phyloP scores from a whole-genome alignment of 2,888 invertebrate genomes.

The Oscheius sp. region DNA sequence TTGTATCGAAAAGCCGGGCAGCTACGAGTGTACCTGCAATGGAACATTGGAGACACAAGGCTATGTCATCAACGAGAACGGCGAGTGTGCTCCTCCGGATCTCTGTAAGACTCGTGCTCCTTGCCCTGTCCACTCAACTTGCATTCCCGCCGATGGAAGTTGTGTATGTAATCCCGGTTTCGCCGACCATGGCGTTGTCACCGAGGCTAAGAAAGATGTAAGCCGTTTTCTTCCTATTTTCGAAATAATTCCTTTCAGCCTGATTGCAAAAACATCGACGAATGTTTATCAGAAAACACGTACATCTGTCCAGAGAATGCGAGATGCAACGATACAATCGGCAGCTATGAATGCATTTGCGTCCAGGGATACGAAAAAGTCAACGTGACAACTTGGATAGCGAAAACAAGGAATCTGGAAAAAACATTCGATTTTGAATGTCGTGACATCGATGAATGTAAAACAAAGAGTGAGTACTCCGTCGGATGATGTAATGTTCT shows the following conservation, averaged over 20 bases:
- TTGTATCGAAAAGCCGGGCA: constrained; percentile 10
- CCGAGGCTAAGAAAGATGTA: neutral
- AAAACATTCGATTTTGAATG: neutral
- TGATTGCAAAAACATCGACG: constrained; percentile 61
- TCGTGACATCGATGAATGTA: constrained; percentile 13
- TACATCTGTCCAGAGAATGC: constrained; percentile 48
- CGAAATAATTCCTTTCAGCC: neutral
- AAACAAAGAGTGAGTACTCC: neutral
- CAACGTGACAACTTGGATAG: neutral
- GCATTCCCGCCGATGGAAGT: constrained; percentile 11
- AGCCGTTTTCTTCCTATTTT: neutral
- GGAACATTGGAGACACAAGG: neutral
- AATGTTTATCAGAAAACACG: constrained; percentile 43
- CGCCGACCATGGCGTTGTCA: neutral
- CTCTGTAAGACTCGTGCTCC: neutral
- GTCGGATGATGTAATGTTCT: too few relatives aligned
- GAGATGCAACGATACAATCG: constrained; percentile 60
- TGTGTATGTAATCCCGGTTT: constrained; percentile 1
- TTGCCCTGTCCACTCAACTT: constrained; percentile 4
- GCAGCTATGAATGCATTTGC: constrained; percentile 62
- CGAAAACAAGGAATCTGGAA: neutral
- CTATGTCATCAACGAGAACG: neutral
- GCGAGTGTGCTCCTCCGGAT: constrained; percentile 2
- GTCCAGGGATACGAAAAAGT: constrained; percentile 63
- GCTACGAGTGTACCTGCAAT: constrained; percentile 20